Conservation (phyloP, 2,113 vertebrate species). For the Pionites leucogaster region DNA sequence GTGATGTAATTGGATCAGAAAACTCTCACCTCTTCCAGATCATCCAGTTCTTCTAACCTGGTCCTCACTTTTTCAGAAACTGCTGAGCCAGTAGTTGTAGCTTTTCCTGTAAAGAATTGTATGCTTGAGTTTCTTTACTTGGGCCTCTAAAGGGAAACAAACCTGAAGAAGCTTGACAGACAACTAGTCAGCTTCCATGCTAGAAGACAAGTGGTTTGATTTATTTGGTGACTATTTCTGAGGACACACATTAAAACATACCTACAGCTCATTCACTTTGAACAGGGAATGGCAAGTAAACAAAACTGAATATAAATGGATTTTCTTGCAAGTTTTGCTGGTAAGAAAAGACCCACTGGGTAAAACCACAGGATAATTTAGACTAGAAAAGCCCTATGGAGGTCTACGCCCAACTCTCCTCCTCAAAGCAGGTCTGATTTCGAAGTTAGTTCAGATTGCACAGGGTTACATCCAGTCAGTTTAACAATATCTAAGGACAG, state of each 20-base stretch:
- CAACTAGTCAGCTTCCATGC: neutral
- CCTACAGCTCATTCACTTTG: neutral
- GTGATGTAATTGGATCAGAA: neutral
- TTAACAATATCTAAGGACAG: neutral
- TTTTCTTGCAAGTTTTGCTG: neutral
- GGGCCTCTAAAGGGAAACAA: neutral
- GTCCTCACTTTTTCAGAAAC: constrained; percentile 98
- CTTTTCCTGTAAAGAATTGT: constrained; percentile 76
- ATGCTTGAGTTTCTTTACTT: neutral
- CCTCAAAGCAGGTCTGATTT: neutral
- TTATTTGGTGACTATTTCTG: neutral
- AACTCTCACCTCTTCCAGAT: constrained; percentile 89
- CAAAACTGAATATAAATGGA: neutral
- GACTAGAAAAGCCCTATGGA: neutral
- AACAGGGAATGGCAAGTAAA: neutral
- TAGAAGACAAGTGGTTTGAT: neutral
- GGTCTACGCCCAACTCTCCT: neutral
- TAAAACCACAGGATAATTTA: neutral
- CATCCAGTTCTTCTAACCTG: constrained; percentile 94
- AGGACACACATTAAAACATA: neutral
- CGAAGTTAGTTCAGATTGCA: neutral
- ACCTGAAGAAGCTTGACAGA: neutral
- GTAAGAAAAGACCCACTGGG: neutral
- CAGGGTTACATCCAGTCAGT: neutral
- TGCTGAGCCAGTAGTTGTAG: constrained; percentile 78